phyloP scores from a whole-genome alignment of 2,888 invertebrate genomes.

The Netelia virgata region DNA sequence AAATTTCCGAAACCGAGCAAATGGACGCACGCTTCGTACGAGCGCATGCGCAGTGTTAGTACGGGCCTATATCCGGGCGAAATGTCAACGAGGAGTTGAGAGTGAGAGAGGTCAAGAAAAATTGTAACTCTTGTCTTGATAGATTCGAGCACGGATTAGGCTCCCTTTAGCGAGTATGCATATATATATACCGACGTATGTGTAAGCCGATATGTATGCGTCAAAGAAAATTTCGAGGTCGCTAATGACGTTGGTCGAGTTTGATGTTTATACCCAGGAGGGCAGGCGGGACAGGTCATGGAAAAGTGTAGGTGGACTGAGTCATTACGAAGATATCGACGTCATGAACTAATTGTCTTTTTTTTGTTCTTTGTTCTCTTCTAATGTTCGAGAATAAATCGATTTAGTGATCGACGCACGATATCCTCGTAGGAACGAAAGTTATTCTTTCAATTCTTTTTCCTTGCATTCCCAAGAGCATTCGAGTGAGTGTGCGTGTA shows the following conservation, averaged over 20 bases:
- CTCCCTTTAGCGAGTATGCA: neutral
- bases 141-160: constrained; percentile 32
- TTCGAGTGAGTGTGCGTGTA: neutral
- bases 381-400: neutral
- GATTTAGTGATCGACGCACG: neutral
- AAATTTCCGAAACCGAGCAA: neutral
- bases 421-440: neutral
- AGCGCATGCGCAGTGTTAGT: constrained; percentile 2
- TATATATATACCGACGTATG: constrained; percentile 13
- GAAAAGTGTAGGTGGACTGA: constrained; percentile 16
- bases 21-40: neutral
- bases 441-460: neutral
- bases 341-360: neutral
- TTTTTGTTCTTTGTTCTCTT: neutral
- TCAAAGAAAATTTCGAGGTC: constrained; percentile 53
- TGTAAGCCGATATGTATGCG: constrained; percentile 3
- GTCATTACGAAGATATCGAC: constrained; percentile 19
- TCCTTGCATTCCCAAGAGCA: constrained; percentile 8
- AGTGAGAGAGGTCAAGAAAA: constrained; percentile 17
- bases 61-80: constrained; percentile 27
- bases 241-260: constrained; percentile 56
- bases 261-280: constrained; percentile 45
- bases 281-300: neutral
- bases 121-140: constrained; percentile 36
- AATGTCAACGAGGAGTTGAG: constrained; percentile 9